Evolutionary conservation across 1,140 invertebrate genomes (phyloP), one percentile per base, ranked within the genome.

Genomic region (Bombus huntii): DNA sequence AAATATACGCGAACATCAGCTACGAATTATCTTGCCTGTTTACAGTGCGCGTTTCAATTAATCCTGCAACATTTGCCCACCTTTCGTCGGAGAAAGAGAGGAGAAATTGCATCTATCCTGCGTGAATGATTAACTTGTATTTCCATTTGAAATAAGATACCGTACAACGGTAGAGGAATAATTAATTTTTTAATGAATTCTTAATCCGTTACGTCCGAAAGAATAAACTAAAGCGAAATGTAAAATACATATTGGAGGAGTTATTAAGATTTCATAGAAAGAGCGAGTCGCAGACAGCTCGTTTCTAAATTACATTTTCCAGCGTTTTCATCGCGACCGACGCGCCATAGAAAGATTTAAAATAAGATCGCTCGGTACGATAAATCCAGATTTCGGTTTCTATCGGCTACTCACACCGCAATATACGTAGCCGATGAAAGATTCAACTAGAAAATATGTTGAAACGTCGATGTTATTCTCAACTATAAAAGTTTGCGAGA

Each of bases 251-350:
- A 5, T 9, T 34, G 65, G 31, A 8, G 1, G 0, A 5, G 6
- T 34, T 31, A 37, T 70, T 37, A 37, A 18, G 34, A 37, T 22
- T 12, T 70, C 13, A 34, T 37, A 37, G 34, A 70, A 12, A 83
- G 70, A 78, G 47, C 1, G 34, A 76, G n/a, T 18, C 42, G 34
- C 18, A 6, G 31, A 39, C 31, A 9, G 18, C 18, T 78, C 28
- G 62, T 70, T n/a, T n/a, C 37, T 68, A 68, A 84, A 84, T 84
- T 79, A 79, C 76, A 83, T 76, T 83, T 76, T n/a, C 42, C 31
- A n/a, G 12, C 59, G 31, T 71, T 84, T 37, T 59, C 68, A n/a
- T 71, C 76, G 82, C 34, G 53, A 62, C 66, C 66, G 53, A 37
- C 53, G n/a, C 37, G 31, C 37, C 53, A 62, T 71, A 37, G 15